phyloP scores from a whole-genome alignment of 2,113 vertebrate species.

The Rostratula benghalensis region DNA sequence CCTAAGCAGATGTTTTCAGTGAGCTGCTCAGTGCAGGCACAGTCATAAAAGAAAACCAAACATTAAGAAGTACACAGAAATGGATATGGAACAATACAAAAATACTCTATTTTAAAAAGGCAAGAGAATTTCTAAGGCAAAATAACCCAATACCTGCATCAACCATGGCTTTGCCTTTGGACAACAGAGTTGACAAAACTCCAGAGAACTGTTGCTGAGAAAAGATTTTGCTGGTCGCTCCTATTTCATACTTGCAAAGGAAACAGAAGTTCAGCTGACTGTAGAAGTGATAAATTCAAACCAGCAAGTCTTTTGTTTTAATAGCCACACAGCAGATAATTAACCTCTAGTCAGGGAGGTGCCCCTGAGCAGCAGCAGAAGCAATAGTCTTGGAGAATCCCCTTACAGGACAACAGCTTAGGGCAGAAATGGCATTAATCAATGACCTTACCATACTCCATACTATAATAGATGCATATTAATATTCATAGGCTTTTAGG shows the following conservation, averaged over 20 bases:
- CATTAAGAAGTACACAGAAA: not conserved
- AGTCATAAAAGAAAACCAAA: not conserved
- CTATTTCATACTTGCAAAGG: not conserved
- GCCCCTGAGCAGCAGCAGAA: not conserved
- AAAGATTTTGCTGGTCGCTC: not conserved
- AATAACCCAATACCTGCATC: not conserved
- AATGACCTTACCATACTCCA: conserved; percentile 38
- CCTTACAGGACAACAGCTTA: not conserved
- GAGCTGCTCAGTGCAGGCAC: not conserved
- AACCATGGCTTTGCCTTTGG: not conserved
- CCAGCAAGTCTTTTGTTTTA: conserved; percentile 42
- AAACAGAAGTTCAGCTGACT: not conserved
- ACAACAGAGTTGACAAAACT: not conserved
- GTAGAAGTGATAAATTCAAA: conserved; percentile 6
- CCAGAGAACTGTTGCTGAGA: not conserved
- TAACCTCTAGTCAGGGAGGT: conserved; percentile 18
- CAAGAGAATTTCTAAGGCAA: not conserved
- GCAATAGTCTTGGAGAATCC: not conserved
- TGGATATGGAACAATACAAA: not conserved
- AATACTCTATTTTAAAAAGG: not conserved
- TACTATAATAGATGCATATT: conserved; percentile 45
- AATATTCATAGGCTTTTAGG: conserved; percentile 60
- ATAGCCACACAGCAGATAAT: conserved; percentile 41
- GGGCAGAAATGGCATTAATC: conserved; percentile 48
- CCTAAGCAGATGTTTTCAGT: not conserved